Evolutionary conservation across 2,113 vertebrate genomes (phyloP).

Genomic region (Hyperoodon ampullatus): DNA sequence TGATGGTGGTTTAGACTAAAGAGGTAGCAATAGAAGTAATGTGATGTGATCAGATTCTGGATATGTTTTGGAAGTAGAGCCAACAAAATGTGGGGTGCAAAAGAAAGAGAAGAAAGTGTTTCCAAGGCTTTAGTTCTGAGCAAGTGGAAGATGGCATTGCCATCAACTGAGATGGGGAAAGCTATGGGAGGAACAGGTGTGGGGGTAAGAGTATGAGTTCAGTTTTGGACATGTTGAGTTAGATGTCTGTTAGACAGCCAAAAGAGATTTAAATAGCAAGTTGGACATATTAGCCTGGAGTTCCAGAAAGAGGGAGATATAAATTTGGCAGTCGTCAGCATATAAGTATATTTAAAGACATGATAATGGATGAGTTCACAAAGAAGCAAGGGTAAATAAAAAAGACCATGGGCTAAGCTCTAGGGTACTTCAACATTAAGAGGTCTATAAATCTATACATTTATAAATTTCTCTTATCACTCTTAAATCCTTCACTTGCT

Average conservation of each 20-base stretch:
- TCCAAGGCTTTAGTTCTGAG: background rate
- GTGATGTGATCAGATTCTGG: background rate
- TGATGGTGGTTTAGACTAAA: background rate
- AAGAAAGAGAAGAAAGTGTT: background rate
- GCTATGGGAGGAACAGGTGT: background rate
- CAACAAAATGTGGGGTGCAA: background rate
- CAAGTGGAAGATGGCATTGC: background rate
- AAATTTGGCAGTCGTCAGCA: background rate
- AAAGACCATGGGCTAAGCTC: background rate
- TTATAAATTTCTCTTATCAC: background rate
- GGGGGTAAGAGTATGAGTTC: background rate
- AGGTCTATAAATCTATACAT: background rate
- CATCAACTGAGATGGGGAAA: background rate
- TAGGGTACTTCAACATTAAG: background rate
- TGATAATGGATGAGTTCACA: background rate
- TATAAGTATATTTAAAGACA: background rate
- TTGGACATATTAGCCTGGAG: background rate
- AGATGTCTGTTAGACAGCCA: background rate
- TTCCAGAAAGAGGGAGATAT: background rate
- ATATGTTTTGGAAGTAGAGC: background rate
- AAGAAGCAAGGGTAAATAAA: background rate
- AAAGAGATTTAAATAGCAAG: background rate
- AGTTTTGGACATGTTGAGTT: background rate
- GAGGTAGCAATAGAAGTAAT: background rate
- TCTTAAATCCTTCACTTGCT: background rate